Evolutionary conservation across 2,113 vertebrate genomes (phyloP), one percentile per base, ranked within the genome.

Genomic region (Alligator mississippiensis): DNA sequence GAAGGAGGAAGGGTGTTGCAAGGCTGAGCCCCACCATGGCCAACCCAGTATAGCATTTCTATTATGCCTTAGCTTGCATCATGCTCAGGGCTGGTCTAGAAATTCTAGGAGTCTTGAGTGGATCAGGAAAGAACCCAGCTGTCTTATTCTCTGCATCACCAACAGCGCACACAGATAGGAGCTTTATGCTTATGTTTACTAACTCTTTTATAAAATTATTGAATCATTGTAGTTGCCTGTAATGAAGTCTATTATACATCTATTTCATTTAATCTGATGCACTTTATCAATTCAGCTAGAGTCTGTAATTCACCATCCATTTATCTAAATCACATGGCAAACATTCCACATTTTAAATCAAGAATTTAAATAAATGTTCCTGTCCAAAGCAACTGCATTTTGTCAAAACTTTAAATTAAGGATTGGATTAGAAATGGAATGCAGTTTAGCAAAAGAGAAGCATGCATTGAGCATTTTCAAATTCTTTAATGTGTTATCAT

Each of bases 161-260:
- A 68, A 9, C 64, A 66, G 25, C 18, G 25, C 64, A 66, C 34
- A 83, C 3, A 86, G 30, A 64, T 18, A 76, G 88, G 13, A 16
- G 58, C 70, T 82, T 84, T 79, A 55, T 7, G 76, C 2, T 27
- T 77, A 15, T 76, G 9, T 64, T 87, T 59, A 66, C 82, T 3
- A 79, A 9, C 16, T 66, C 87, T 4, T 16, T 77, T 24, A 25
- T 55, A 61, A 79, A 63, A 64, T 61, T 81, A 58, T 12, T 70
- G 24, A 62, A 75, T 28, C 12, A 21, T 72, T 13, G 34, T 59
- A 84, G 60, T 75, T 60, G 6, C 66, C 25, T 61, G 84, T 0
- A 70, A 0, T 61, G 13, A 4, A 2, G 61, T 86, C 22, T 27
- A 76, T 61, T 9, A 18, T 3, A 5, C 62, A 72, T 34, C 3